These are phyloP conservation scores for Philaethria dido DNA, from an alignment of 2,888 invertebrate species.

Conservation along the genomic window DNA sequence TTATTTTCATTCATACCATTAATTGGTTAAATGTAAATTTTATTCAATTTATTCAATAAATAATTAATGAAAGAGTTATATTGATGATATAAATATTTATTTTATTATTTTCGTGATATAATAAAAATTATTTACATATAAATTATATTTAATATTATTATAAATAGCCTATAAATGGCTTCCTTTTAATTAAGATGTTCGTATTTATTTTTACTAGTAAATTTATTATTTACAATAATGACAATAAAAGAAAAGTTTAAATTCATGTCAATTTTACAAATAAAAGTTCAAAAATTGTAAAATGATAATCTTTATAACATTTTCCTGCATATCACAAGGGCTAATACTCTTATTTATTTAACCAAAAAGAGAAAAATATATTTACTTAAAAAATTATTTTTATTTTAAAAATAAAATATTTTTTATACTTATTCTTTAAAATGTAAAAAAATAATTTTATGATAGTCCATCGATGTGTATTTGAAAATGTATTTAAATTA, in stretches of 20 bases:
- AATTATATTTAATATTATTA: conserved; percentile 9
- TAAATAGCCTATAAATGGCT: conserved; percentile 31
- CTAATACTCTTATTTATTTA: conserved; percentile 44
- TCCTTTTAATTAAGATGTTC: conserved; percentile 26
- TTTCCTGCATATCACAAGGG: conserved; percentile 47
- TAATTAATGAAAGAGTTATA: not conserved
- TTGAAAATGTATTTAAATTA: not conserved
- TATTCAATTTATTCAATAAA: conserved; percentile 6
- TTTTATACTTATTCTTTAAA: conserved; percentile 29
- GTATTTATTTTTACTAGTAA: conserved; percentile 28
- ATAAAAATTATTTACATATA: conserved; percentile 9
- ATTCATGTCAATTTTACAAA: conserved; percentile 39
- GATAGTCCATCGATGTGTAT: not conserved
- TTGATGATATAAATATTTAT: not conserved
- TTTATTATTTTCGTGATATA: conserved; percentile 5
- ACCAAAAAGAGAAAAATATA: conserved; percentile 26
- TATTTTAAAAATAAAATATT: conserved; percentile 28
- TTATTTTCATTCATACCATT: conserved; percentile 4
- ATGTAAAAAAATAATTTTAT: conserved; percentile 12
- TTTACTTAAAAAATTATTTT: conserved; percentile 27
- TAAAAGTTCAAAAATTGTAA: conserved; percentile 20
- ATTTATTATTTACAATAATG: conserved; percentile 38
- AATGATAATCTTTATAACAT: conserved; percentile 2
- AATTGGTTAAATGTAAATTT: not conserved
- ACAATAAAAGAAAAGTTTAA: conserved; percentile 39